Base-by-base conservation (phyloP, 2,113 vertebrate genomes). In the Dicaeum eximium region DNA sequence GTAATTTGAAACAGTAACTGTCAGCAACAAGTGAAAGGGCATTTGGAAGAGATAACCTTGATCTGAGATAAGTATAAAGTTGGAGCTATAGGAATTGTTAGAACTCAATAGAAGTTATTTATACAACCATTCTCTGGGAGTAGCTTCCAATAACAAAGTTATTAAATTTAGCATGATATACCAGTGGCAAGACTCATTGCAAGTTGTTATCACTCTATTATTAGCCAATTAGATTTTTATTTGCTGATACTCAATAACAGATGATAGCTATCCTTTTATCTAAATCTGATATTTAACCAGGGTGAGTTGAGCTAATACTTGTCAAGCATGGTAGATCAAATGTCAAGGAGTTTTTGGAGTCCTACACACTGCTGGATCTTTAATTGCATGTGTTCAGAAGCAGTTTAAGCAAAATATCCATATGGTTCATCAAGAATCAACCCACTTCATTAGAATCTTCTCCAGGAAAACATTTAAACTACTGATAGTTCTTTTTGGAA, bases 31-130 rank as follows among this genome's bases (percentile, higher is more conserved):
- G 58, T 78, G n/a, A 57, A 77, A 71, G 40, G 48, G 15, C 70
- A 19, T 78, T 94, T 79, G 66, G 70, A 47, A 73, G 65, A 71
- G 60, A 79, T 3, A 93, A 77, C 75, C 60, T 73, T 45, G 44
- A 30, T 62, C 44, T 67, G 28, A 86, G 83, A 77, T 69, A 33
- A 3, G 69, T 8, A 28, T 58, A 20, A 61, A 27, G 62, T 25
- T 91, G 50, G 35, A 86, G 61, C 54, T 80, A 5, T 2, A 20
- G 51, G 83, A 77, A 61, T 85, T 58, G 51, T 64, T 88, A 86
- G 83, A 66, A 37, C 7, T 86, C 73, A 85, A 7, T 93, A 69
- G 79, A 93, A 95, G 73, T 95, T 97, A 96, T 91, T 92, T 89
- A 85, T 40, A 38, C 38, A 88, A 35, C 84, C n/a, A n/a, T 50